Percentiles rank a stretch among this genome's conserved stretches.
These are phyloP conservation scores for Montipora capitata DNA, from an alignment of 92 coral and sea anemone genomes.

Conservation along the genomic window DNA sequence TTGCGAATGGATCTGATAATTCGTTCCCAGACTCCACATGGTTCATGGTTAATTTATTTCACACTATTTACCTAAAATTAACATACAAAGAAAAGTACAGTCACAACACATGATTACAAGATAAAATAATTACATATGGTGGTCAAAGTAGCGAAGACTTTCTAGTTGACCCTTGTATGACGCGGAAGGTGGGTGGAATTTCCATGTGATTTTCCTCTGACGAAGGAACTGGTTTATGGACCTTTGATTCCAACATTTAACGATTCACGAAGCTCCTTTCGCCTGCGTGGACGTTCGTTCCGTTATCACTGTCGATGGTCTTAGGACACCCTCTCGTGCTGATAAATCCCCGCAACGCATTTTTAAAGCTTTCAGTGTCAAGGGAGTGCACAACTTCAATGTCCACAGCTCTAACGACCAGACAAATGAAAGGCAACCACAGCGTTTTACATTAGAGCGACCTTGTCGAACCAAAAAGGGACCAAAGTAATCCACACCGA, in stretches of 20 bases:
- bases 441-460: slow-evolving; percentile 23
- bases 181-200: slow-evolving; percentile 36
- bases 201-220: slow-evolving; percentile 29
- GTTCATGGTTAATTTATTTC: too few relatives aligned
- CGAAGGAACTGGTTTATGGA: slow-evolving; percentile 7
- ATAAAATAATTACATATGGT: too few relatives aligned
- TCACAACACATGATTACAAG: too few relatives aligned
- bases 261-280: slow-evolving; percentile 23
- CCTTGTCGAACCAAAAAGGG: slow-evolving; percentile 40
- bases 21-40: slow-evolving; percentile 38
- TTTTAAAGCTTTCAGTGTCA: slow-evolving; percentile 17
- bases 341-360: slow-evolving; percentile 27
- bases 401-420: slow-evolving; percentile 3
- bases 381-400: slow-evolving; percentile 1
- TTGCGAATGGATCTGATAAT: slow-evolving; percentile 26
- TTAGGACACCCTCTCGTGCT: slow-evolving; percentile 19
- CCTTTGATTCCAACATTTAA: slow-evolving; percentile 20
- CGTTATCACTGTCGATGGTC: slow-evolving; percentile 44
- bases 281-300: slow-evolving; percentile 47
- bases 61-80: too few relatives aligned
- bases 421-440: slow-evolving; percentile 37
- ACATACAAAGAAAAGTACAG: too few relatives aligned
- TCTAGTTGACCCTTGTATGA: slow-evolving; percentile 29
- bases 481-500: slow-evolving; percentile 37
- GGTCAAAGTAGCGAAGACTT: too few relatives aligned